Evolutionary conservation across 2,113 vertebrate species (phyloP), one percentile per base, ranked within the genome.

Genomic region (Pipa parva): DNA sequence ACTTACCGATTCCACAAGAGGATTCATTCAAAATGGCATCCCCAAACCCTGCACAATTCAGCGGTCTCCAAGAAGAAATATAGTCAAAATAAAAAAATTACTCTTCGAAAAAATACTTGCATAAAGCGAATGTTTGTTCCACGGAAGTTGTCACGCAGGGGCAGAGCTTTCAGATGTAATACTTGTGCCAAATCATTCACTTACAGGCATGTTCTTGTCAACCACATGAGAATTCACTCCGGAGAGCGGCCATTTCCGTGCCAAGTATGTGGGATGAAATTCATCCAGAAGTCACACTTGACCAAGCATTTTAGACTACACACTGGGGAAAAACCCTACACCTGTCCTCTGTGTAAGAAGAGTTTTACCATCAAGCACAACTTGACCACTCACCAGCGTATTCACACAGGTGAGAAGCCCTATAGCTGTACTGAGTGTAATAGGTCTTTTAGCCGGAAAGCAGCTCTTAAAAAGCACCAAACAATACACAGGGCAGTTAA

Each of bases 21-120:
- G 39, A 82, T 79, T 29, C 84, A 86, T 58, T 81, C 79, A 17
- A 49, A 64, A 13, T 54, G 52, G n/a, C n/a, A n/a, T n/a, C n/a
- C n/a, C n/a, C n/a, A n/a, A n/a, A n/a, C n/a, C n/a, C n/a, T n/a
- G n/a, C n/a, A n/a, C n/a, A n/a, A n/a, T n/a, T n/a, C n/a, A n/a
- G n/a, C n/a, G n/a, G n/a, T 42, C 39, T 42, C 39, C 17, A 42
- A n/a, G n/a, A n/a, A n/a, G n/a, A n/a, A n/a, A n/a, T n/a, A n/a
- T n/a, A n/a, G n/a, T n/a, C n/a, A n/a, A n/a, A n/a, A n/a, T n/a
- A n/a, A n/a, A n/a, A n/a, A n/a, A n/a, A n/a, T n/a, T n/a, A n/a
- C n/a, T n/a, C n/a, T n/a, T n/a, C n/a, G n/a, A n/a, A n/a, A n/a
- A n/a, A n/a, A n/a, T n/a, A n/a, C n/a, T n/a, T 74, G 82, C 68